Conservation (phyloP, 1,140 invertebrate species). For the Drosophila ananassae region DNA sequence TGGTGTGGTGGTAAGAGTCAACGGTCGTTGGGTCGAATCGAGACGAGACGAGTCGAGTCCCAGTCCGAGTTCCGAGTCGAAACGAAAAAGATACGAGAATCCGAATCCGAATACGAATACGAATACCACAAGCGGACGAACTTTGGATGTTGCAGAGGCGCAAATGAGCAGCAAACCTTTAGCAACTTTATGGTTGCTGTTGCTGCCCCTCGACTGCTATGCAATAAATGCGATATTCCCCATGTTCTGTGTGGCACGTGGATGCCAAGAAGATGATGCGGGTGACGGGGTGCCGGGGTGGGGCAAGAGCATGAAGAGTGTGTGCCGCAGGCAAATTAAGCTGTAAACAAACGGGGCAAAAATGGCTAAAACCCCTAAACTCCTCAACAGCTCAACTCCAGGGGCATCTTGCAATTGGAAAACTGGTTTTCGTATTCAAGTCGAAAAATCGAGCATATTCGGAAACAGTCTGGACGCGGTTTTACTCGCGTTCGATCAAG, state of each 20-base stretch:
- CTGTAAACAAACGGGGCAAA: constrained; percentile 70
- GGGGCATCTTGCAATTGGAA: constrained; percentile 25
- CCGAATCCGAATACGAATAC: constrained; percentile 1
- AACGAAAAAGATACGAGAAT: constrained; percentile 20
- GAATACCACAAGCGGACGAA: constrained; percentile 6
- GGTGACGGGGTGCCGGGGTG: not conserved
- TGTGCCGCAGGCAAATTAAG: constrained; percentile 64
- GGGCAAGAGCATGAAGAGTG: not conserved
- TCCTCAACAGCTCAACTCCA: constrained; percentile 4
- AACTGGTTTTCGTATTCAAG: constrained; percentile 27
- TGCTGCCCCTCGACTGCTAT: constrained; percentile 24
- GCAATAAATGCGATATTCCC: constrained; percentile 22
- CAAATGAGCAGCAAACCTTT: constrained; percentile 66
- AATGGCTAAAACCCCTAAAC: constrained; percentile 28
- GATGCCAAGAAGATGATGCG: constrained; percentile 19
- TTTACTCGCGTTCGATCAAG: constrained; percentile 63
- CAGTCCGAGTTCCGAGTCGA: constrained; percentile 9
- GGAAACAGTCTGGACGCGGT: constrained; percentile 43
- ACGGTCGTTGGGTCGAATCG: constrained; percentile 33
- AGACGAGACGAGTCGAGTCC: not conserved
- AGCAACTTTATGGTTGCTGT: constrained; percentile 35
- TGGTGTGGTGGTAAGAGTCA: constrained; percentile 32
- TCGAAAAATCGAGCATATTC: constrained; percentile 40
- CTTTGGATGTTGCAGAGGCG: constrained; percentile 48
- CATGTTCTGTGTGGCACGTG: constrained; percentile 55